These are phyloP conservation scores for Osmerus eperlanus DNA, from an alignment of 2,113 vertebrate species.

Conservation along the genomic window DNA sequence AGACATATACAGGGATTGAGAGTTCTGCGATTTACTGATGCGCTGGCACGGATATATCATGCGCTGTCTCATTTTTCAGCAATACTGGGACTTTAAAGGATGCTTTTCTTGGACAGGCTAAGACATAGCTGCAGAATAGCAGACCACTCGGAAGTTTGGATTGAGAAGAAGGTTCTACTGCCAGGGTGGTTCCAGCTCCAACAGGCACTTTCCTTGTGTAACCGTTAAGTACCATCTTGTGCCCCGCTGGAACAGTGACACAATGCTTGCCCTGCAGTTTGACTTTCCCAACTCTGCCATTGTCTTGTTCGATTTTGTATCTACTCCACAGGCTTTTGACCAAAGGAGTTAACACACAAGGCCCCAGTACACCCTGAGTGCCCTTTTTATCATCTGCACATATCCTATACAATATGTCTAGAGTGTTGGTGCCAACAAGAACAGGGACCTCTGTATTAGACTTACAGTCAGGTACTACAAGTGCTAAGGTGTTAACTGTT, in stretches of 20 bases:
- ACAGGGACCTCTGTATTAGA: no score
- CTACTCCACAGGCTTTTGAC: no score
- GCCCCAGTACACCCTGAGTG: neutral
- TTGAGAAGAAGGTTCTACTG: neutral
- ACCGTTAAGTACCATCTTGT: neutral
- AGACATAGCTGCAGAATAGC: slow-evolving; percentile 11
- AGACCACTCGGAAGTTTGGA: neutral
- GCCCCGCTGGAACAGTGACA: neutral
- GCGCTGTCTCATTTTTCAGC: slow-evolving; percentile 4
- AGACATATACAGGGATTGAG: neutral
- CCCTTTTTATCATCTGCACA: neutral
- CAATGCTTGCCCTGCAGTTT: slow-evolving; percentile 8
- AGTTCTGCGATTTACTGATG: slow-evolving; percentile 8
- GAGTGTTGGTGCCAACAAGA: slow-evolving; percentile 16
- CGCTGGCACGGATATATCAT: slow-evolving; percentile 5
- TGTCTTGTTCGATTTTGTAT: no score
- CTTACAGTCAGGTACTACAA: no score
- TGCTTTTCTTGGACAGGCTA: neutral
- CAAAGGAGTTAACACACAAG: no score
- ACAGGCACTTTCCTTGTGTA: neutral
- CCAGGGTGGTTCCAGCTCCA: neutral
- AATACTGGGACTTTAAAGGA: slow-evolving; percentile 19
- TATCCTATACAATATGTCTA: slow-evolving; percentile 13
- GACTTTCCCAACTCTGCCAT: slow-evolving; percentile 2
- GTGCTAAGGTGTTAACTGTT: neutral